These are phyloP conservation scores for Meteorus cinctellus DNA, from an alignment of 2,888 invertebrate genomes.

Conservation along the genomic window DNA sequence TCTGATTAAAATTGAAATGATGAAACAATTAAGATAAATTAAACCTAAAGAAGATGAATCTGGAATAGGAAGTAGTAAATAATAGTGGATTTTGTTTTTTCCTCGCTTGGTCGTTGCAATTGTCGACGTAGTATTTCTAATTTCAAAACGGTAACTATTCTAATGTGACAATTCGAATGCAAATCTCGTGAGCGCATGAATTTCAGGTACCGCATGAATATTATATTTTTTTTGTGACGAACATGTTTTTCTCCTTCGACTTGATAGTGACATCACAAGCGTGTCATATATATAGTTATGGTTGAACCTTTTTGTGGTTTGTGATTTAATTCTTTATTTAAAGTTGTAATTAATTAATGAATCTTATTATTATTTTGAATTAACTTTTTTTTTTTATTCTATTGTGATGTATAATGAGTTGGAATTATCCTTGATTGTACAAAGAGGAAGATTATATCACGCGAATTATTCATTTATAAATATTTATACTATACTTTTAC, in stretches of 20 bases:
- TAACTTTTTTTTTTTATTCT: background rate
- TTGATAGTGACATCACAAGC: background rate
- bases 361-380: background rate
- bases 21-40: background rate
- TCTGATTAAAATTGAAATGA: background rate
- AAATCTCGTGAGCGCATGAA: background rate
- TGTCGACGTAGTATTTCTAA: background rate
- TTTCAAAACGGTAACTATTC: background rate
- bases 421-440: background rate
- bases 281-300: background rate
- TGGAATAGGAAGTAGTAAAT: background rate
- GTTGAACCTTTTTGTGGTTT: background rate
- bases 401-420: conserved; percentile 3
- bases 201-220: background rate
- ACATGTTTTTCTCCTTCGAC: too few relatives aligned
- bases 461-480: conserved; percentile 12
- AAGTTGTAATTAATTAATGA: background rate
- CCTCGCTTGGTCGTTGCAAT: background rate
- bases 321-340: background rate
- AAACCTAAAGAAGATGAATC: background rate
- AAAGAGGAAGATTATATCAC: background rate
- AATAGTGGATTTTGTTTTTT: background rate
- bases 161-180: background rate
- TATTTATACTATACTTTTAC: conserved; percentile 12
- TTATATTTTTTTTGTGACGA: too few relatives aligned